These are phyloP conservation scores for Zygaena filipendulae DNA, from an alignment of 2,888 invertebrate genomes.

Conservation along the genomic window DNA sequence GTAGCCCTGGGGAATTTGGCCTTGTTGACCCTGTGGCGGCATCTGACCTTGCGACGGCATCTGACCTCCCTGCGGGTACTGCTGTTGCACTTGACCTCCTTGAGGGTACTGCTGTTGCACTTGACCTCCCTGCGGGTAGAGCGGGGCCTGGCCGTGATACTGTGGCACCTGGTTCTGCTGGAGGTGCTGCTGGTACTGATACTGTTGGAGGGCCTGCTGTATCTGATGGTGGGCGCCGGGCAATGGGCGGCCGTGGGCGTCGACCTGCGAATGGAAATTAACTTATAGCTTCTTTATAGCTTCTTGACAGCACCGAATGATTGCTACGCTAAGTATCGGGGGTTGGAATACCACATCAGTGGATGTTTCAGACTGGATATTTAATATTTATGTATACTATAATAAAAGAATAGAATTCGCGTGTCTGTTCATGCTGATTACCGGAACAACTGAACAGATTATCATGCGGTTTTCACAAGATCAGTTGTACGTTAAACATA, in stretches of 20 bases:
- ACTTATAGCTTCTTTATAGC: no score
- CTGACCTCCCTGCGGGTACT: conserved; percentile 18
- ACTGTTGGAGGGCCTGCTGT: conserved; percentile 35
- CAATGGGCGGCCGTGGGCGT: conserved; percentile 44
- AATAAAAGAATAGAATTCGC: no score
- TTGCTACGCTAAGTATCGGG: no score
- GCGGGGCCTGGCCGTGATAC: conserved; percentile 22
- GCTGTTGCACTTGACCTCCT: conserved; percentile 27
- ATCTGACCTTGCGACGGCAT: conserved; percentile 14
- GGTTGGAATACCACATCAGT: no score
- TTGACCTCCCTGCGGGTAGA: conserved; percentile 23
- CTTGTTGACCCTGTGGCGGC: conserved; percentile 15
- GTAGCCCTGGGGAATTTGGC: conserved; percentile 6
- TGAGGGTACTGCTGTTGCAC: conserved; percentile 18
- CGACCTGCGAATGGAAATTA: conserved; percentile 46
- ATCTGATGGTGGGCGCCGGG: conserved; percentile 53
- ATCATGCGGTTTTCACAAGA: no score
- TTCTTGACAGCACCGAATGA: neutral
- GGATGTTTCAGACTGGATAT: no score
- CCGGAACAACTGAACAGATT: no score
- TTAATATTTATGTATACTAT: no score
- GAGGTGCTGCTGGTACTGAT: conserved; percentile 21
- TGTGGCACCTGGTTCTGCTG: conserved; percentile 27
- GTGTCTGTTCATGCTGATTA: no score
- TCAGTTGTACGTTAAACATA: no score